Conservation (phyloP, 2,888 invertebrate genomes). For the Selenia dentaria region DNA sequence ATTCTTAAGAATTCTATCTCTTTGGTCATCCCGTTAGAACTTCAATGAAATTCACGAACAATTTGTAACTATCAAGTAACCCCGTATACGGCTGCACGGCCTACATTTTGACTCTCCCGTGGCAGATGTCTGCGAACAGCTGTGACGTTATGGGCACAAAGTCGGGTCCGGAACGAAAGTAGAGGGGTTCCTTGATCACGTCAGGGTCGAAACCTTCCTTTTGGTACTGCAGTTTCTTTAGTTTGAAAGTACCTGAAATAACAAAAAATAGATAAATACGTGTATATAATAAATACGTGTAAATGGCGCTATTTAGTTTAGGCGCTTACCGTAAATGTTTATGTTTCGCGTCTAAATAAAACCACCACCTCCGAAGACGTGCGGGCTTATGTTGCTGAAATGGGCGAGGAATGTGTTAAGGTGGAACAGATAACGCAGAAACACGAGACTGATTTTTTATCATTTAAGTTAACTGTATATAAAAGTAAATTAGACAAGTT, state of each 20-base stretch:
- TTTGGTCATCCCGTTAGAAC: slow-evolving; percentile 3
- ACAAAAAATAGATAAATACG: too few relatives aligned
- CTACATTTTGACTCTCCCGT: slow-evolving; percentile 74
- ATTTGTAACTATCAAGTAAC: slow-evolving; percentile 4
- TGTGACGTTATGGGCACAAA: slow-evolving; percentile 86
- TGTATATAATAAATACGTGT: too few relatives aligned
- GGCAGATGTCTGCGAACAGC: slow-evolving; percentile 85
- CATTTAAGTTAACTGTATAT: too few relatives aligned
- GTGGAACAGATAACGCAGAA: too few relatives aligned
- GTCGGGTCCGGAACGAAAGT: slow-evolving; percentile 81
- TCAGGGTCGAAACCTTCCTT: slow-evolving; percentile 92
- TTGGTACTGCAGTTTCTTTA: slow-evolving; percentile 95
- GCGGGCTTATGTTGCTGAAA: too few relatives aligned
- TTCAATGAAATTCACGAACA: slow-evolving; percentile 11
- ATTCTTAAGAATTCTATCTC: not conserved
- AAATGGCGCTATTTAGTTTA: too few relatives aligned
- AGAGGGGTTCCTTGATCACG: slow-evolving; percentile 89
- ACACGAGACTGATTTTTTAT: too few relatives aligned
- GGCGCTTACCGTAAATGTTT: too few relatives aligned
- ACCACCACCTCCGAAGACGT: too few relatives aligned
- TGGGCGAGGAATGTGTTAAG: too few relatives aligned
- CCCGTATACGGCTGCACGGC: slow-evolving; percentile 10
- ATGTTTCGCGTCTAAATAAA: too few relatives aligned
- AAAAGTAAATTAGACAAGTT: too few relatives aligned
- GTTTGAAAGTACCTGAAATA: slow-evolving; percentile 93